Evolutionary conservation across 2,113 vertebrate species (phyloP).

Genomic region (Oreotragus oreotragus): DNA sequence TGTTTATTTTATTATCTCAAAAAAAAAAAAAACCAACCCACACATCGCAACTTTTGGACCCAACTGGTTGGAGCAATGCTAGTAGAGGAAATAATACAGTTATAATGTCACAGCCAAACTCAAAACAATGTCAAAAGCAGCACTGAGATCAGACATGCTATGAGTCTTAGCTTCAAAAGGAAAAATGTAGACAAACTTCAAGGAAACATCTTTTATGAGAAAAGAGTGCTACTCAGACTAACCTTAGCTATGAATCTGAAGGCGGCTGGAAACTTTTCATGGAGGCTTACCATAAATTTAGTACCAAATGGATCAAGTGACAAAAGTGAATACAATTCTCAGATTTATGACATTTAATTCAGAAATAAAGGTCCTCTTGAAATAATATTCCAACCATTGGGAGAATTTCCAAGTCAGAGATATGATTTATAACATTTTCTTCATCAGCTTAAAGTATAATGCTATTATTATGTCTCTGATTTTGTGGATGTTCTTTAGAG

Average conservation of each 20-base stretch:
- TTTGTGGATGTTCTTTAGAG: neutral
- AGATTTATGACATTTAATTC: slow-evolving; percentile 50
- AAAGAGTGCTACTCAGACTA: neutral
- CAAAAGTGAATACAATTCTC: slow-evolving; percentile 20
- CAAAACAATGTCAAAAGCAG: neutral
- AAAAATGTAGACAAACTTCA: neutral
- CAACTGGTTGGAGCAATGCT: neutral
- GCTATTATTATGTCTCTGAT: neutral
- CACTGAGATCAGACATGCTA: neutral
- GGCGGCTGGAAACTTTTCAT: neutral
- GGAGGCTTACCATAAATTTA: neutral
- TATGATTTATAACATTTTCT: slow-evolving; percentile 42
- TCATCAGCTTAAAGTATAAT: slow-evolving; percentile 44
- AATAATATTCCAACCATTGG: slow-evolving; percentile 29
- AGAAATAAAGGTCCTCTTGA: slow-evolving; percentile 33
- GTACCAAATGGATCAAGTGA: neutral
- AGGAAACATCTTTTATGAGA: neutral
- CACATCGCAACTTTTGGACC: neutral
- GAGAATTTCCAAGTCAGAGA: slow-evolving; percentile 20
- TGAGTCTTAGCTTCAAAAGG: neutral
- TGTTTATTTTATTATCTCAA: neutral
- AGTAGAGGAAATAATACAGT: neutral
- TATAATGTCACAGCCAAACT: neutral
- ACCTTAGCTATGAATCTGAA: neutral
- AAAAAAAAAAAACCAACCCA: neutral